Base-by-base conservation (phyloP, 1,140 invertebrate genomes). In the Leptinotarsa undecemlineata region DNA sequence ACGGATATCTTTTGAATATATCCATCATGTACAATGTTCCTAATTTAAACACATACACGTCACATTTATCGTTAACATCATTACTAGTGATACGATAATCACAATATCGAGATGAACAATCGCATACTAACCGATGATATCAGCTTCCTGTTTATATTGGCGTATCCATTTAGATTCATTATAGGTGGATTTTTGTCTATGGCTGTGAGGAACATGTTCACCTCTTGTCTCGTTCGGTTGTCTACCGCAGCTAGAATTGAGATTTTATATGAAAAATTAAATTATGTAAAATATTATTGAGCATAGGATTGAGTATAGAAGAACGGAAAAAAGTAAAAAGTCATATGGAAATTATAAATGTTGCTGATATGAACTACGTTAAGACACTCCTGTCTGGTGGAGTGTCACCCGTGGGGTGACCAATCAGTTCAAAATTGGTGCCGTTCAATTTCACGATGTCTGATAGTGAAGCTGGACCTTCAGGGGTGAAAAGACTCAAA, bases 121-220 rank as follows among this genome's bases (percentile, higher is more conserved):
- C 4, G 33, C n/a, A 60, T 78, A 77, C 84, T 87, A 84, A 90
- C 89, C 67, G 90, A 88, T 71, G 90, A 88, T 77, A 92, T 89
- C n/a, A 92, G 78, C 79, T 90, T 88, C 61, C 90, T 85, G 79
- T 91, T 91, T 67, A 92, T 90, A 79, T 91, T 90, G 4, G 90
- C 89, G 80, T 90, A 92, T 2, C 90, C 90, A 78, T 91, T 90
- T 51, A 92, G 83, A 84, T 91, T 91, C 90, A 91, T 91, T 47
- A 89, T 90, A 3, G 90, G 91, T 1, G 90, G 90, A 82, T 92
- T 91, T 81, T 91, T 91, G 19, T 88, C 87, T 60, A 92, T 91
- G 14, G 90, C 90, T n/a, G 90, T 89, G n/a, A 92, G 82, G 79
- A 92, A 90, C 90, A 92, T 91, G 78, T 91, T 88, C 14, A 92